Percentiles rank a stretch among this genome's conserved stretches.
These are phyloP conservation scores for Caenorhabditis sp. DNA, from an alignment of 2,888 invertebrate genomes.

Conservation along the genomic window DNA sequence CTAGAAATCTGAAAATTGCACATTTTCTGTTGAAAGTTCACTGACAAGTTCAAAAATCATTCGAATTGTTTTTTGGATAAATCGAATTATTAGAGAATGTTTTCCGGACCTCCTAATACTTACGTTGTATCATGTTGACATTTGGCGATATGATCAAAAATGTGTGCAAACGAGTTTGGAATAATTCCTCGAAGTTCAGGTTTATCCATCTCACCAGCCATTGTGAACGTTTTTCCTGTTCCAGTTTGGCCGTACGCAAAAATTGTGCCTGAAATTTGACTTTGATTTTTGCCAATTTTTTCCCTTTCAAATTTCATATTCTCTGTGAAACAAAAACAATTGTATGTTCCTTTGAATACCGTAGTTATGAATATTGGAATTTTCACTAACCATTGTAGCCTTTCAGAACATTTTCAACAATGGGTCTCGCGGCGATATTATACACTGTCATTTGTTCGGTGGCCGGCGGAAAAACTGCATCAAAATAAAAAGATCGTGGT, in stretches of 20 bases:
- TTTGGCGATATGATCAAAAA: constrained; percentile 95
- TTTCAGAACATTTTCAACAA: constrained; percentile 91
- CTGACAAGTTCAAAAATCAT: neutral
- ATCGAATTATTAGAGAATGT: too few relatives aligned
- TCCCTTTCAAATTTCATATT: too few relatives aligned
- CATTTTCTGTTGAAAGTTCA: neutral
- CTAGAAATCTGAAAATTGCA: constrained; percentile 81
- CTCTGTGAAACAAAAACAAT: too few relatives aligned
- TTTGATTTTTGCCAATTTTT: neutral
- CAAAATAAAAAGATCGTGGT: constrained; percentile 90
- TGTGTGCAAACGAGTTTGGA: constrained; percentile 97
- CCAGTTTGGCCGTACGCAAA: constrained; percentile 80
- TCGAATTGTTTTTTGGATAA: too few relatives aligned
- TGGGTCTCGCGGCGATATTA: constrained; percentile 91
- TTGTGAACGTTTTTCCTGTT: constrained; percentile 97
- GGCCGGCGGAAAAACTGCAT: constrained; percentile 87
- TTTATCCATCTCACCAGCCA: constrained; percentile 88
- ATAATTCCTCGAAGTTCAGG: constrained; percentile 93
- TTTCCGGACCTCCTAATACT: too few relatives aligned
- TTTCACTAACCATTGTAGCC: constrained; percentile 89
- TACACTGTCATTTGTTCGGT: constrained; percentile 88
- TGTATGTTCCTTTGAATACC: too few relatives aligned
- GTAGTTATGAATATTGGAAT: neutral
- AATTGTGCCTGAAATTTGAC: constrained; percentile 74
- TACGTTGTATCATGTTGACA: constrained; percentile 88